A percentile compares a stretch with the other conserved stretches of the same genome.
Conservation (phyloP, 1,140 invertebrate species). For the Drosophila nasuta region DNA sequence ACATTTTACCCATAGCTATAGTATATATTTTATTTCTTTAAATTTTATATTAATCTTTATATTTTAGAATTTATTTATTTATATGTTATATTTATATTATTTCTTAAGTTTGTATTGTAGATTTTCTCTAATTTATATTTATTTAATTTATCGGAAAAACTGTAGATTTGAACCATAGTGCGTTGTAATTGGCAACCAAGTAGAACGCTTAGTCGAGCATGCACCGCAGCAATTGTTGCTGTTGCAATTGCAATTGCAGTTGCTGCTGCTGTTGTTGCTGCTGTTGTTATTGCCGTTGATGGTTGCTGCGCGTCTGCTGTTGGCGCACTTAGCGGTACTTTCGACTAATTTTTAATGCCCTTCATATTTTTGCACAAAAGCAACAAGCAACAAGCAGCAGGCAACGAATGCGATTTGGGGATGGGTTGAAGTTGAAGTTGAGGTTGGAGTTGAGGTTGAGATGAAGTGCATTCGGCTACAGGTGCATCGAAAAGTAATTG, state of each 20-base stretch:
- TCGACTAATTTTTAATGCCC: slow-evolving; percentile 78
- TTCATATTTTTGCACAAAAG: slow-evolving; percentile 63
- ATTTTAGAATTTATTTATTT: too few species aligned
- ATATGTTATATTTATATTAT: too few species aligned
- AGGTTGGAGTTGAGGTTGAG: too few species aligned
- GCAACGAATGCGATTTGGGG: neutral
- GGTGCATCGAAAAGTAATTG: slow-evolving; percentile 71
- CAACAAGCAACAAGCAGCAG: slow-evolving; percentile 33
- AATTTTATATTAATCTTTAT: too few species aligned
- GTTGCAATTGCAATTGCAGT: slow-evolving; percentile 1
- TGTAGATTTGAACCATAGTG: too few species aligned
- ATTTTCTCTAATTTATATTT: too few species aligned
- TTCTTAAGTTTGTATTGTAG: neutral
- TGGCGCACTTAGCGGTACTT: slow-evolving; percentile 77
- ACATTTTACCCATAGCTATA: too few species aligned
- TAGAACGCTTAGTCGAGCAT: slow-evolving; percentile 2
- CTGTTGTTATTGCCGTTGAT: slow-evolving; percentile 44
- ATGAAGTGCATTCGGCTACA: slow-evolving; percentile 32
- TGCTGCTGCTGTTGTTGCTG: slow-evolving; percentile 3
- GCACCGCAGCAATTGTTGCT: slow-evolving; percentile 5
- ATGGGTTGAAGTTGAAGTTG: neutral
- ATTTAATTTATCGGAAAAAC: too few species aligned
- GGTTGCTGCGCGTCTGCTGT: slow-evolving; percentile 59
- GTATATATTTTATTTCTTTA: too few species aligned
- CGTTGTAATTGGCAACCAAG: neutral